Evolutionary conservation across 2,113 vertebrate genomes (phyloP), one percentile per base, ranked within the genome.

Genomic region (Ploceus nigricollis): DNA sequence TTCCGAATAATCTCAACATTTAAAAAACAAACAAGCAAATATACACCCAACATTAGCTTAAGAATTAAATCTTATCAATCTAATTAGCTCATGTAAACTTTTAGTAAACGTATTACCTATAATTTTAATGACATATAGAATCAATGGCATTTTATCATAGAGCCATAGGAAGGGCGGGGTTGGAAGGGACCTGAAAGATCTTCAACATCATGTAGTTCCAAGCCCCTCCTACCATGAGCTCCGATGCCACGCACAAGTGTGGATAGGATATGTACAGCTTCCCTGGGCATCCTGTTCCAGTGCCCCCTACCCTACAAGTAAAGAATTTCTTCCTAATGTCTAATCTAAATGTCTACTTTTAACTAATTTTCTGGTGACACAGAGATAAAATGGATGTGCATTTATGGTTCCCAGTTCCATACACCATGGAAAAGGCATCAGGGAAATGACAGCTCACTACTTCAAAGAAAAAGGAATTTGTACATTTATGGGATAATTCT

Each of bases 241-340:
- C 5, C 0, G 0, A 22, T 24, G 5, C 2, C 13, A 40, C 17
- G 19, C n/a, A 31, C 5, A 22, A 27, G 25, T 11, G 28, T 47
- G 47, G 8, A 15, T 2, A 35, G 14, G 24, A 18, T 10, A 54
- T 23, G 17, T 27, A 61, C 25, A 69, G 40, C 14, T 42, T 40
- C 30, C 27, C 35, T 23, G 13, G 15, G 15, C 17, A 61, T 1
- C 30, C 27, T 54, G 16, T 42, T 61, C 25, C 30, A 42, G 10
- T 27, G 14, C 35, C 30, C 54, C 47, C 8, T 15, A 47, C 7
- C 3, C 30, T 22, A 17, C 1, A 1, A 44, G 16, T 13, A 51
- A 58, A 30, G 10, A 22, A 61, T 68, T 60, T 60, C 30, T n/a
- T 54, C 21, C 15, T 28, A 33, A 42, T 19, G 48, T 6, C 15